Evolutionary conservation across 2,113 vertebrate genomes (phyloP).

Genomic region (Micromys minutus): DNA sequence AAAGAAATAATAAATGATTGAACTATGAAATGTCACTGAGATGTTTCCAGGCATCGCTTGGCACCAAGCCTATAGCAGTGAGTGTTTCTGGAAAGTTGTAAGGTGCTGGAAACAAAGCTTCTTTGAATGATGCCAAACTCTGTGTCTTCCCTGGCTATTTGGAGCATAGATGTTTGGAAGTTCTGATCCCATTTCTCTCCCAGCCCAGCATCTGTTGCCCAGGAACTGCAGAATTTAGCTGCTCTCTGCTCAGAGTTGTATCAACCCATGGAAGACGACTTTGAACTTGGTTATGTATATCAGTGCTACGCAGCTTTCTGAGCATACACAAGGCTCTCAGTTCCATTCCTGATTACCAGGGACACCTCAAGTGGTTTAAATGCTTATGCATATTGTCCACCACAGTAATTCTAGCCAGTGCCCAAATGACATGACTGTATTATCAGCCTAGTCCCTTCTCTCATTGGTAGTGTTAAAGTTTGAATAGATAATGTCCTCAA

Average conservation of each 20-base stretch:
- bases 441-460: background rate
- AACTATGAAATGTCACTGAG: constrained; percentile 17
- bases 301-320: background rate
- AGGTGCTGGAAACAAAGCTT: background rate
- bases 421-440: accelerated
- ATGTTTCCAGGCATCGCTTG: constrained; percentile 46
- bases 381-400: background rate
- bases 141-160: background rate
- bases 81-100: constrained; percentile 20
- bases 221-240: background rate
- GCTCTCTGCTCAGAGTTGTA: background rate
- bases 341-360: background rate
- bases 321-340: no score
- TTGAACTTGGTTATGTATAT: background rate
- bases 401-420: accelerated
- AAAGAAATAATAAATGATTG: constrained; percentile 66
- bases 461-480: background rate
- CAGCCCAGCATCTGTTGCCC: no score
- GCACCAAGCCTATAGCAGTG: background rate
- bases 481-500: background rate
- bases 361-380: background rate
- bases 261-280: background rate
- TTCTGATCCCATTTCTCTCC: background rate
- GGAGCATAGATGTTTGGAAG: accelerated
- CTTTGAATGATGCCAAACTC: background rate